Conservation (phyloP, 2,113 vertebrate species). For the Lipophrys pholis region DNA sequence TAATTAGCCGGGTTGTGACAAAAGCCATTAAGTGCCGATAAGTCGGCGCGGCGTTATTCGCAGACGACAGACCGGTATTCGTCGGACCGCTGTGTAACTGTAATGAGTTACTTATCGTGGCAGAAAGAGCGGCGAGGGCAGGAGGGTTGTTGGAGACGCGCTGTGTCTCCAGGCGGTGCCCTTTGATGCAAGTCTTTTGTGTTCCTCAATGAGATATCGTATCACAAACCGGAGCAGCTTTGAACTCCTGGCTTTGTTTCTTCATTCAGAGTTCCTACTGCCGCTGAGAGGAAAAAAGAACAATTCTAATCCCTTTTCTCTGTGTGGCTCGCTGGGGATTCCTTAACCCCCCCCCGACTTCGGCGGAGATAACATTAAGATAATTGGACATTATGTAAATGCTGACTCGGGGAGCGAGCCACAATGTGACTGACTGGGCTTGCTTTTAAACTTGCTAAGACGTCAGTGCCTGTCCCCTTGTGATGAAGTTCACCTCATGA, state of each 20-base stretch:
- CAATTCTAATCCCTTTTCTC: constrained; percentile 45
- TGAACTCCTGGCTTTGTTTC: constrained; percentile 70
- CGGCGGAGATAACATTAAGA: constrained; percentile 69
- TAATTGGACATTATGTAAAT: constrained; percentile 77
- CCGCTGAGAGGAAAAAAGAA: constrained; percentile 1
- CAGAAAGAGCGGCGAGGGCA: constrained; percentile 21
- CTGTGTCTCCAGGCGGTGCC: constrained; percentile 41
- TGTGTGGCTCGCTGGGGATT: constrained; percentile 57
- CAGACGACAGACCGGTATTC: constrained; percentile 1
- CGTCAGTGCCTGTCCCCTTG: constrained; percentile 28
- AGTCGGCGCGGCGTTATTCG: constrained; percentile 3
- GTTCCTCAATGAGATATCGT: constrained; percentile 62
- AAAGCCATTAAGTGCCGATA: not conserved
- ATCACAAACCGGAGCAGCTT: constrained; percentile 67
- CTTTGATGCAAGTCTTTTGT: constrained; percentile 72
- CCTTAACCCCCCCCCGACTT: constrained; percentile 63
- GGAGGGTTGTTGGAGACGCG: constrained; percentile 36
- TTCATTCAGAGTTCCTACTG: constrained; percentile 47
- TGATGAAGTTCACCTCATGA: constrained; percentile 30
- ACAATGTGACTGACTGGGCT: constrained; percentile 38
- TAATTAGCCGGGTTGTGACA: constrained; percentile 10
- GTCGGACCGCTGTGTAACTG: not conserved
- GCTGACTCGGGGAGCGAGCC: constrained; percentile 55
- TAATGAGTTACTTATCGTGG: constrained; percentile 44
- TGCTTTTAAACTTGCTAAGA: constrained; percentile 47